Conservation (phyloP, 2,113 vertebrate species). For the Chionomys nivalis region DNA sequence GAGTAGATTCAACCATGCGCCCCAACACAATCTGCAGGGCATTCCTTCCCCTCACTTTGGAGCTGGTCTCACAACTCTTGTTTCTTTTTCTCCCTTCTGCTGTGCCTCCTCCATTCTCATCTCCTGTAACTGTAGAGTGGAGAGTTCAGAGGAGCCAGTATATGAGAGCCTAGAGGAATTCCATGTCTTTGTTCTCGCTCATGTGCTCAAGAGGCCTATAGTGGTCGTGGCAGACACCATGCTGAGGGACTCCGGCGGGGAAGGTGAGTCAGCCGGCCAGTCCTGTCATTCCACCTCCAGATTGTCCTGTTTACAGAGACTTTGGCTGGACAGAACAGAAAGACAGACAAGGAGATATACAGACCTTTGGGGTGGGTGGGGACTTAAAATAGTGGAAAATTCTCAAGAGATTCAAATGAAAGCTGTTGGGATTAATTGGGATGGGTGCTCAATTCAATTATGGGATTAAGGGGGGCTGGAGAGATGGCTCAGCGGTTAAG, state of each 20-base stretch:
- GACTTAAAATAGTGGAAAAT: not conserved
- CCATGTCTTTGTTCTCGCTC: slow-evolving; percentile 96
- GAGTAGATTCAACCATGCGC: not conserved
- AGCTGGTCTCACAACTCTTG: not conserved
- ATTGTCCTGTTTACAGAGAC: not conserved
- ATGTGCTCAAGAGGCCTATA: slow-evolving; percentile 93
- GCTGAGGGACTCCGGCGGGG: slow-evolving; percentile 97
- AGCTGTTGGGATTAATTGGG: slow-evolving; percentile 3
- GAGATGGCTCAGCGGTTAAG: too few relatives aligned
- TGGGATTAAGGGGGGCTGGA: not conserved
- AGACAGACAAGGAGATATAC: not conserved
- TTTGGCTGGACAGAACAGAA: not conserved
- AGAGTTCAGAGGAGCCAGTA: slow-evolving; percentile 95
- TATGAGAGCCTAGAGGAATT: slow-evolving; percentile 99
- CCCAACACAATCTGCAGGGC: not conserved
- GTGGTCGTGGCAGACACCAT: slow-evolving; percentile 99
- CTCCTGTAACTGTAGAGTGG: slow-evolving; percentile 83
- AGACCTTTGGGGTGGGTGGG: not conserved
- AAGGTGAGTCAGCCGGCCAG: slow-evolving; percentile 85
- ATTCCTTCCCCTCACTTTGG: not conserved
- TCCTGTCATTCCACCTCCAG: not conserved
- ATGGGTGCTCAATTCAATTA: too few relatives aligned
- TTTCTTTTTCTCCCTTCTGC: not conserved
- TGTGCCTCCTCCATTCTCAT: not conserved
- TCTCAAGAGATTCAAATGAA: not conserved